phyloP scores from a whole-genome alignment of 2,888 invertebrate species.

The Patella pellucida region DNA sequence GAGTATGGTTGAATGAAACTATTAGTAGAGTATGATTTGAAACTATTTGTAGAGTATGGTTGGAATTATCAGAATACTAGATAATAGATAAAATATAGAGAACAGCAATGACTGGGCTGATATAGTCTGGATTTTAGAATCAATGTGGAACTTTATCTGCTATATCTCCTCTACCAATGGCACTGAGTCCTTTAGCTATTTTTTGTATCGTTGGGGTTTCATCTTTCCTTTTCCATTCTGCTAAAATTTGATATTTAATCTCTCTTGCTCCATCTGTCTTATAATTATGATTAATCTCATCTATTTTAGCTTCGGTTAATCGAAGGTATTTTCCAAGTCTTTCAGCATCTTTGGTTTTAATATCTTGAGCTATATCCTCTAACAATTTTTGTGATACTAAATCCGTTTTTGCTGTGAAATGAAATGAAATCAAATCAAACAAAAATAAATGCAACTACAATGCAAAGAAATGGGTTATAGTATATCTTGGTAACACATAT shows the following conservation, averaged over 20 bases:
- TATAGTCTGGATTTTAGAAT: not conserved
- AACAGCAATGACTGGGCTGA: not conserved
- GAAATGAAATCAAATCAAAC: too few relatives aligned
- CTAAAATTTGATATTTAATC: constrained; percentile 19
- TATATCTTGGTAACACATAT: too few relatives aligned
- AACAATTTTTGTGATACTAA: not conserved
- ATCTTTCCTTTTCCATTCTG: constrained; percentile 16
- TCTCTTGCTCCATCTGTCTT: constrained; percentile 13
- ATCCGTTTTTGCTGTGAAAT: too few relatives aligned
- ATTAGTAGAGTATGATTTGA: too few relatives aligned
- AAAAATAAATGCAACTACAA: too few relatives aligned
- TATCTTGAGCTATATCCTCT: not conserved
- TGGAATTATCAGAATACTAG: too few relatives aligned
- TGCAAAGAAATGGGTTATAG: too few relatives aligned
- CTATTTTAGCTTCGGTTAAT: constrained; percentile 16
- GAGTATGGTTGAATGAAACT: too few relatives aligned
- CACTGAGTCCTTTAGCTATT: constrained; percentile 12
- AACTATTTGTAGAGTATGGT: too few relatives aligned
- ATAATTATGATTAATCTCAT: constrained; percentile 15
- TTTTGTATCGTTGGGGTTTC: not conserved
- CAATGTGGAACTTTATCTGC: constrained; percentile 13
- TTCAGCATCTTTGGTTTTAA: not conserved
- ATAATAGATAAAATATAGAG: too few relatives aligned
- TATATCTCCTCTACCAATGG: constrained; percentile 16
- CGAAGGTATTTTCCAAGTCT: constrained; percentile 11